Percentiles rank a stretch among this genome's conserved stretches.
These are phyloP conservation scores for Apis florea DNA, from an alignment of 1,140 invertebrate genomes.

Conservation along the genomic window DNA sequence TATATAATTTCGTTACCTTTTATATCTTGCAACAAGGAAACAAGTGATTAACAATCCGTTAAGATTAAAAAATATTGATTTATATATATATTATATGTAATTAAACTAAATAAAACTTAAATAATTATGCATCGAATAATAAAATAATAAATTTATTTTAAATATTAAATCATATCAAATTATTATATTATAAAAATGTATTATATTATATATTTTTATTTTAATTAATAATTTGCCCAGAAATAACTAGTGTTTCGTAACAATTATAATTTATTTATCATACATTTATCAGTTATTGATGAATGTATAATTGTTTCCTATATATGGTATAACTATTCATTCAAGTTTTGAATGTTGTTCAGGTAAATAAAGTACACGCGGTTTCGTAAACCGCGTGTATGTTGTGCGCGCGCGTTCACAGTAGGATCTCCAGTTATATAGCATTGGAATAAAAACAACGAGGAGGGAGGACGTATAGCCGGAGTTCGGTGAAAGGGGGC, in stretches of 20 bases:
- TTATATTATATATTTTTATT: neutral
- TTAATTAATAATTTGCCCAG: neutral
- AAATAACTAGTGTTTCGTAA: slow-evolving; percentile 13
- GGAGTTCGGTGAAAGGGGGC: slow-evolving; percentile 41
- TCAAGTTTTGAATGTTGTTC: slow-evolving; percentile 17
- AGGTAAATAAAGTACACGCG: neutral
- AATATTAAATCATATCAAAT: neutral
- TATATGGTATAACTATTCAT: slow-evolving; percentile 30
- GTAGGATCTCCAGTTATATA: slow-evolving; percentile 18
- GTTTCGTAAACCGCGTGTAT: slow-evolving; percentile 28
- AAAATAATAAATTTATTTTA: no score
- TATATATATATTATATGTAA: neutral
- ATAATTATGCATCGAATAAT: neutral
- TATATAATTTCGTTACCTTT: slow-evolving; percentile 47
- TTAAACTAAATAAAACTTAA: neutral
- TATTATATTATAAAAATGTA: neutral
- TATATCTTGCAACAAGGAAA: slow-evolving; percentile 32
- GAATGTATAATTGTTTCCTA: neutral
- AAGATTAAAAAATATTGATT: neutral
- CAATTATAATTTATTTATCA: slow-evolving; percentile 2
- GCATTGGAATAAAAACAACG: slow-evolving; percentile 20
- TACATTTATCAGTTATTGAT: neutral
- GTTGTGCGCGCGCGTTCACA: neutral
- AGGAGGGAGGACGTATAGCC: slow-evolving; percentile 7
- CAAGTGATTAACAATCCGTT: slow-evolving; percentile 24